Conservation (phyloP, 2,888 invertebrate species). For the Eristalis tenax region DNA sequence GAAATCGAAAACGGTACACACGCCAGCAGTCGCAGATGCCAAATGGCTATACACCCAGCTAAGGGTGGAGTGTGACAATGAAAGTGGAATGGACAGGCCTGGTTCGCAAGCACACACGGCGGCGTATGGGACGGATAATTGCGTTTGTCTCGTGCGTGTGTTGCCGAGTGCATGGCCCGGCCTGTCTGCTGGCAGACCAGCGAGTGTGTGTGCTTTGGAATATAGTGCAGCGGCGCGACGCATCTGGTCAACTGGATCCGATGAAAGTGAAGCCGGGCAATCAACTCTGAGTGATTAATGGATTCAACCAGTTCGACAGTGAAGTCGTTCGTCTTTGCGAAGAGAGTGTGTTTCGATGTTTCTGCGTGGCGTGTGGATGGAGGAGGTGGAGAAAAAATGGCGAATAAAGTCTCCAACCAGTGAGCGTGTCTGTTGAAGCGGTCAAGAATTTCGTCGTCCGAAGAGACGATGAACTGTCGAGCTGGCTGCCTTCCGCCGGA, state of each 20-base stretch:
- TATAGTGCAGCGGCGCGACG: not conserved
- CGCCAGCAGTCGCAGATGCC: constrained; percentile 4
- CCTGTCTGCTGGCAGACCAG: not conserved
- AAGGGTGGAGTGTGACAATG: constrained; percentile 10
- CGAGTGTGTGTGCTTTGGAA: not conserved
- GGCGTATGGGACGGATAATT: not conserved
- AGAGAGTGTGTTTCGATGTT: too few relatives aligned
- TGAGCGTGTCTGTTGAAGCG: too few relatives aligned
- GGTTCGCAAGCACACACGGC: not conserved
- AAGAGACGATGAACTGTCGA: too few relatives aligned
- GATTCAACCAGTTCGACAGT: too few relatives aligned
- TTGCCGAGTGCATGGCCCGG: not conserved
- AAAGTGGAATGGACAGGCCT: constrained; percentile 6
- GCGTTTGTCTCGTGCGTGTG: not conserved
- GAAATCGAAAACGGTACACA: constrained; percentile 47
- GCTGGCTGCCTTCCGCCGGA: too few relatives aligned
- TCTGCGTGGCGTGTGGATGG: too few relatives aligned
- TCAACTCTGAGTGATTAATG: not conserved
- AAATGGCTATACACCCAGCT: not conserved
- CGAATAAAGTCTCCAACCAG: too few relatives aligned
- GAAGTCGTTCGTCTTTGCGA: too few relatives aligned
- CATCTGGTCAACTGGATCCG: not conserved
- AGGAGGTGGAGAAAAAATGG: too few relatives aligned
- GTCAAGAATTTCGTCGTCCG: too few relatives aligned
- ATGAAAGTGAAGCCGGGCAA: not conserved